Evolutionary conservation across 1,140 invertebrate genomes (phyloP), one percentile per base, ranked within the genome.

Genomic region (Helicoverpa zea): DNA sequence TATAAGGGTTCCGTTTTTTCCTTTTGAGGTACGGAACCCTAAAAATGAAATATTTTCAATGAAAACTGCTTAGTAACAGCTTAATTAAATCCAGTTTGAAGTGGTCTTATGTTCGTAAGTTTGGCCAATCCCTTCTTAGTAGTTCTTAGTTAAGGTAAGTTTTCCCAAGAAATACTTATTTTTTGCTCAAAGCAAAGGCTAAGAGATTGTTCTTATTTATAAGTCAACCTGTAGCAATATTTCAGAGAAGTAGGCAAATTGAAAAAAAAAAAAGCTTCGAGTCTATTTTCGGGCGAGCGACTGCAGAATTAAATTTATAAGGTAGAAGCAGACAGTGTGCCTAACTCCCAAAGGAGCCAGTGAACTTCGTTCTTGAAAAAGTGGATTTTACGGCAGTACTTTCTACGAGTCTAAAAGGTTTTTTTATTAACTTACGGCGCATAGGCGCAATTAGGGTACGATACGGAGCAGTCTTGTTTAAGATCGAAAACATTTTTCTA

Each of bases 381-480:
- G 56, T 82, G 59, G 73, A 82, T 68, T 84, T 81, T 79, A 84
- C 64, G 68, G 66, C 35, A 70, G 5, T 35, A 66, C 59, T 81
- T 75, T 79, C 56, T 52, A 74, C 75, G 30, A 63, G 58, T 56
- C 76, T 81, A 51, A 81, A 84, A 81, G 83, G 76, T 79, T 81
- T 81, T 23, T 84, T 54, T 83, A 83, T 81, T 79, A 75, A 83
- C 30, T 81, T 83, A 83, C 68, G 75, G 64, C 58, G 66, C 43
- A 81, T 51, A 30, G 59, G 18, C 35, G n/a, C 47, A 80, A 47
- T 59, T 80, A 75, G 35, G 63, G 29, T 16, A 49, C 30, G 51
- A 58, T 13, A n/a, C 30, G 16, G 63, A 68, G 64, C 43, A 49
- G 43, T 18, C 18, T 68, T 13, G 16, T 68, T 68, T 49, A 68